Conservation (phyloP, 2,888 invertebrate species). For the Drosophila leonis region DNA sequence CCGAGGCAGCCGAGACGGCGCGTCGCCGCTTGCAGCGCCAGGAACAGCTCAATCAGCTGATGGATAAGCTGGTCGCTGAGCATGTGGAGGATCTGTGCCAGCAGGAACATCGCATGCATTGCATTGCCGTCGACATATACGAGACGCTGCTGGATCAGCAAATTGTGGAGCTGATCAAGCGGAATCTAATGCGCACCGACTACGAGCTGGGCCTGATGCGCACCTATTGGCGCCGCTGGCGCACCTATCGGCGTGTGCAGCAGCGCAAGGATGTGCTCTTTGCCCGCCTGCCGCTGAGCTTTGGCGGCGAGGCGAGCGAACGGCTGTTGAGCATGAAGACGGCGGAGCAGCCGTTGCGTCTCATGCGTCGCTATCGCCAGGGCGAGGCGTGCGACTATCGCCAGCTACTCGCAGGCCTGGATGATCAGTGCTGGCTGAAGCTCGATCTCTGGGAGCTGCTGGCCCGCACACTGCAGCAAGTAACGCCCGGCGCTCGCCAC, state of each 20-base stretch:
- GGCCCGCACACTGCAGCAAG: slow-evolving; percentile 33
- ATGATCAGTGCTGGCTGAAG: slow-evolving; percentile 51
- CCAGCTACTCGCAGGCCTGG: slow-evolving; percentile 57
- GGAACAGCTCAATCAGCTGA: neutral
- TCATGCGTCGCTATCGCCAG: slow-evolving; percentile 86
- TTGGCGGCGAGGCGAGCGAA: slow-evolving; percentile 82
- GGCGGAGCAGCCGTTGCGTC: slow-evolving; percentile 78
- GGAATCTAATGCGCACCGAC: slow-evolving; percentile 35
- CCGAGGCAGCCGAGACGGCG: neutral
- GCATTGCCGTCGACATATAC: slow-evolving; percentile 1
- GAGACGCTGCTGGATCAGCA: slow-evolving; percentile 26
- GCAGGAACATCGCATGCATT: slow-evolving; percentile 20
- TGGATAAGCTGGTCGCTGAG: slow-evolving; percentile 15
- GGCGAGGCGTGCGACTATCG: slow-evolving; percentile 83
- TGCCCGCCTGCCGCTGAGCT: slow-evolving; percentile 87
- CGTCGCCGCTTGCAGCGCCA: neutral
- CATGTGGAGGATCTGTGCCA: slow-evolving; percentile 20
- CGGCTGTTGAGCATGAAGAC: slow-evolving; percentile 69
- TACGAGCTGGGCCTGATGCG: slow-evolving; percentile 81
- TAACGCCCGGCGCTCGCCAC: slow-evolving; percentile 61
- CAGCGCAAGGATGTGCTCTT: slow-evolving; percentile 86
- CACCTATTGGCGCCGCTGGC: slow-evolving; percentile 86
- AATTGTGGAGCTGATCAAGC: neutral
- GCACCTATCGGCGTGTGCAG: slow-evolving; percentile 82
- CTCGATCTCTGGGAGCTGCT: slow-evolving; percentile 78